Percentiles rank a stretch among this genome's conserved stretches.
phyloP scores from a whole-genome alignment of 2,113 vertebrate genomes.

The Rhegmatorhina hoffmannsi region DNA sequence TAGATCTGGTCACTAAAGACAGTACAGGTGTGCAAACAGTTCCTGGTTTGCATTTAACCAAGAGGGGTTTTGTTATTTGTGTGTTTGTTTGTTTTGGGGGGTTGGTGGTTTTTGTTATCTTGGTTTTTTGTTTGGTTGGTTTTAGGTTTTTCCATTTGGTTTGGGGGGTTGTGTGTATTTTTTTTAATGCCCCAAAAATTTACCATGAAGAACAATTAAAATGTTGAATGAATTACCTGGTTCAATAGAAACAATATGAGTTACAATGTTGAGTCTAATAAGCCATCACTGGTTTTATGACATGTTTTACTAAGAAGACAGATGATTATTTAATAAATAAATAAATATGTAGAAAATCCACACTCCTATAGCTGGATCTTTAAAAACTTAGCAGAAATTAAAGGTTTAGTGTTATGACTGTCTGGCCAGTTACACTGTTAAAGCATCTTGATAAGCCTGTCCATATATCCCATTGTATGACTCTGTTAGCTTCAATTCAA shows the following conservation, averaged over 20 bases:
- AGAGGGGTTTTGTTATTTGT: background rate
- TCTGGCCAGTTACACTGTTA: background rate
- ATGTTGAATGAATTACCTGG: background rate
- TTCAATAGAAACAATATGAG: background rate
- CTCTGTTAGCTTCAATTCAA: background rate
- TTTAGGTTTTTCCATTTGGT: too few relatives aligned
- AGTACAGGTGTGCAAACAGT: background rate
- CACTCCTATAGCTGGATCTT: background rate
- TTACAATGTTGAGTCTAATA: background rate
- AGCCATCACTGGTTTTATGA: background rate
- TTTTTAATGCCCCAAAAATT: background rate
- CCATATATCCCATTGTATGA: background rate
- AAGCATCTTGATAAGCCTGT: background rate
- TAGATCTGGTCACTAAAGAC: background rate
- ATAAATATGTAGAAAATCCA: background rate
- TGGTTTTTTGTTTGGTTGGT: too few relatives aligned
- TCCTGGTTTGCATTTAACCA: background rate
- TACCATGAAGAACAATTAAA: background rate
- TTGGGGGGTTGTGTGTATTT: too few relatives aligned
- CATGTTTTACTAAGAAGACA: background rate
- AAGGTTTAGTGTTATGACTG: background rate
- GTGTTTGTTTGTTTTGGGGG: background rate
- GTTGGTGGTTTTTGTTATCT: too few relatives aligned
- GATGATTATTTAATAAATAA: background rate
- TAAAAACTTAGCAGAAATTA: background rate